phyloP scores from a whole-genome alignment of 2,797 vertebrate genomes.

The Kryptopterus vitreolus region DNA sequence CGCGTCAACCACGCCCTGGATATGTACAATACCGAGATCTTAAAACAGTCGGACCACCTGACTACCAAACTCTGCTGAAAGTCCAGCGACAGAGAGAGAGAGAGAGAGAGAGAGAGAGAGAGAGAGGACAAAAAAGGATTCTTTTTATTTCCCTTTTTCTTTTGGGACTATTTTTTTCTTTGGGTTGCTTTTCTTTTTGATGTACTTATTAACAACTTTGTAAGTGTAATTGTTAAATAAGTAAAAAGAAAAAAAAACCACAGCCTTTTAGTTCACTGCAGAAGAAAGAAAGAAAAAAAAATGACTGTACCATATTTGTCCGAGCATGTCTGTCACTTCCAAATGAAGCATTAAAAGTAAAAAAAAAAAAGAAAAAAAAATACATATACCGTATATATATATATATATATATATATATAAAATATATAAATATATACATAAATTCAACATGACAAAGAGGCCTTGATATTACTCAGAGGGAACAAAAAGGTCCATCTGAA shows the following conservation, averaged over 20 bases:
- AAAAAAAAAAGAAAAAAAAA: conserved; percentile 56
- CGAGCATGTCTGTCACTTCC: conserved; percentile 94
- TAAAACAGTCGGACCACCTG: conserved; percentile 98
- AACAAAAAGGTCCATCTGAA: conserved; percentile 79
- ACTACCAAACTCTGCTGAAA: conserved; percentile 96
- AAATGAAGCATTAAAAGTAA: conserved; percentile 76
- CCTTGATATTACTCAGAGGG: conserved; percentile 81
- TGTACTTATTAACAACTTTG: conserved; percentile 86
- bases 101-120: neutral
- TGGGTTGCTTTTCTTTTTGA: conserved; percentile 77
- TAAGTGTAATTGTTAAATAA: conserved; percentile 92
- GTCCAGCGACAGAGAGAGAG: neutral
- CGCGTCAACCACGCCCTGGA: conserved; percentile 96
- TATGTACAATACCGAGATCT: conserved; percentile 99
- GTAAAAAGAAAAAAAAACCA: conserved; percentile 70
- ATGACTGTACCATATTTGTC: conserved; percentile 88
- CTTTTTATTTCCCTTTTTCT: conserved; percentile 65
- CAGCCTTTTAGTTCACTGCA: conserved; percentile 82
- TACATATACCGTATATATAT: neutral
- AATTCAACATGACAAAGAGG: conserved; percentile 83
- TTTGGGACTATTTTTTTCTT: conserved; percentile 73
- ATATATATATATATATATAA: neutral
- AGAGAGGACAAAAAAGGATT: conserved; percentile 53
- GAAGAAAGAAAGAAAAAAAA: conserved; percentile 56
- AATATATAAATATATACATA: conserved; percentile 31